Conservation (phyloP, 2,797 vertebrate species). For the Darevskia nairensis region DNA sequence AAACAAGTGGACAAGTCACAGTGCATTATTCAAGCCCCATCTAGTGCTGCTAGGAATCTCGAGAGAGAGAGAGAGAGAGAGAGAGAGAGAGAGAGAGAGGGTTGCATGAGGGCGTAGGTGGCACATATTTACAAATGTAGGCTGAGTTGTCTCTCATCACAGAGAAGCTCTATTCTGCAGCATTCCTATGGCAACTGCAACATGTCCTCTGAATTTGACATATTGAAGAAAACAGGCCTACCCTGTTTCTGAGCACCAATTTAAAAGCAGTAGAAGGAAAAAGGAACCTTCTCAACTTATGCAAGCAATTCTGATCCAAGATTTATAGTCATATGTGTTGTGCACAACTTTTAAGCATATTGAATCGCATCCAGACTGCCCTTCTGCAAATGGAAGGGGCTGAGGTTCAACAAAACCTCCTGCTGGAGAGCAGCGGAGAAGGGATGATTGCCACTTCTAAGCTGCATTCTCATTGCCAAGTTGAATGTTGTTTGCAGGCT, state of each 20-base stretch:
- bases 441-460: no score
- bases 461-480: no score
- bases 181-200: conserved; percentile 13
- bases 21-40: background rate
- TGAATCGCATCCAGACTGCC: no score
- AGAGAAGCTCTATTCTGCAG: background rate
- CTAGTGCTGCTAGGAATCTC: background rate
- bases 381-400: no score
- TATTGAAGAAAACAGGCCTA: background rate
- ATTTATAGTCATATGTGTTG: background rate
- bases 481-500: no score
- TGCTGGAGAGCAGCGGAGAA: no score
- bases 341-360: background rate
- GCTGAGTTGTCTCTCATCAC: background rate
- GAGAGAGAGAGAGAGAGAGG: background rate
- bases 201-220: background rate
- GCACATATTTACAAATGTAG: conserved; percentile 6
- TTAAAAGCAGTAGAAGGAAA: background rate
- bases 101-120: background rate
- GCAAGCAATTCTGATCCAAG: background rate
- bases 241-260: no score
- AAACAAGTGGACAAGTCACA: background rate
- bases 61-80: background rate
- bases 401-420: no score
- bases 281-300: background rate